Conservation (phyloP, 2,113 vertebrate species). For the Benthochromis sp. region DNA sequence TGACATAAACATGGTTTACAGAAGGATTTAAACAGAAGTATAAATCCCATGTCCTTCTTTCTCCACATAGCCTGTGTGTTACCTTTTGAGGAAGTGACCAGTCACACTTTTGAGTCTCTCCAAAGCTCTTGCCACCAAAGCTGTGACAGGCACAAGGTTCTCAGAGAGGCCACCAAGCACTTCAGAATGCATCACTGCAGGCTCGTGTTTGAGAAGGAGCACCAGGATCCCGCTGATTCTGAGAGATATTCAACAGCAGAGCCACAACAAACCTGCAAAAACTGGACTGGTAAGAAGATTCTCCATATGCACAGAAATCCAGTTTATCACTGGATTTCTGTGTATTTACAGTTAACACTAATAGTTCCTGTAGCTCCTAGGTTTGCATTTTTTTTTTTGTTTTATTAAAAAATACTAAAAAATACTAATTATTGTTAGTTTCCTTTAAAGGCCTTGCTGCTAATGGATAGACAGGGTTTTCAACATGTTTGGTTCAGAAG, state of each 20-base stretch:
- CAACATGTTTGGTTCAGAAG: neutral
- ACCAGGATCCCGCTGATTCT: neutral
- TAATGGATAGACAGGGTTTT: neutral
- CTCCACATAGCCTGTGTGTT: slow-evolving; percentile 50
- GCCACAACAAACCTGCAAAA: neutral
- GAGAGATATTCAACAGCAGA: neutral
- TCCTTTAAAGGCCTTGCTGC: neutral
- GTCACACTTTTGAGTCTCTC: slow-evolving; percentile 42
- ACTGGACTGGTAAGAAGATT: neutral
- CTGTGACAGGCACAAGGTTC: slow-evolving; percentile 58
- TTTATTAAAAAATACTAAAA: neutral
- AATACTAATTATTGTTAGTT: neutral
- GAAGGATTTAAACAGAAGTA: neutral
- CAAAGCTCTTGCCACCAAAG: slow-evolving; percentile 34
- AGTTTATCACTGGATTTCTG: neutral
- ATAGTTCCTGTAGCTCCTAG: neutral
- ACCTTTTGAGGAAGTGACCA: slow-evolving; percentile 51
- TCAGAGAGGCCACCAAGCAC: slow-evolving; percentile 36
- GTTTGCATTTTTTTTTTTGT: accelerated
- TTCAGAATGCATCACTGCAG: slow-evolving; percentile 13
- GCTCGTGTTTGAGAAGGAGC: neutral
- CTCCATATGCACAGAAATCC: neutral
- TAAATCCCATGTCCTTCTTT: neutral
- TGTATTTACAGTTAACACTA: neutral
- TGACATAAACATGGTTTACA: neutral